Evolutionary conservation across 2,888 invertebrate species (phyloP), one percentile per base, ranked within the genome.

Genomic region (Rhamphomyia laevipes): DNA sequence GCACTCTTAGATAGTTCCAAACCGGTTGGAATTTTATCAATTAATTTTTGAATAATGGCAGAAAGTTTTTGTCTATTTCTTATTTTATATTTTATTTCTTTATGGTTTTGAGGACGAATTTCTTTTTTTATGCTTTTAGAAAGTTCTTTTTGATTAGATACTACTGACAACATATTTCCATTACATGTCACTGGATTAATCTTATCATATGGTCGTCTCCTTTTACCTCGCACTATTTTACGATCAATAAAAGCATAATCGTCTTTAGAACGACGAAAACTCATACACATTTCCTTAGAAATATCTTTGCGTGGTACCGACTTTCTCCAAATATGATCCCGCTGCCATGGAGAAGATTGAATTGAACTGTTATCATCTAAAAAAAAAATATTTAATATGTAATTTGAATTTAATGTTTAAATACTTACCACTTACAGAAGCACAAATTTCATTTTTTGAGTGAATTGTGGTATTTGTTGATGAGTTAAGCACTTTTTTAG

Each of bases 351-450:
- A 63, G 89, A 90, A 58, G 89, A 89, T 70, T 89, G 88, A 66
- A 90, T 80, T 57, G 89, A 90, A 65, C 86, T 87, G 73, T 88
- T 90, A 72, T 90, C 90, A 75, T 90, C 90, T 63, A 89, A 88
- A 72, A 86, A 21, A n/a, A 11, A 40, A 1, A 38, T 17, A 13
- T 40, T 12, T 18, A 11, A 38, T 12, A 4, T 27, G 9, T 2
- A 18, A 12, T 11, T 12, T 40, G 16, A 12, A 10, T 4, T 16
- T 16, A 38, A 17, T 42, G 2, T 41, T 37, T 18, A 15, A n/a
- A n/a, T 7, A 63, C 76, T 74, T 71, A 84, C 84, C 86, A 73
- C 86, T 87, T 68, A 89, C 81, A 58, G 87, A 85, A 63, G 84
- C 81, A 61, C 83, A 83, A 68, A 84, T 83, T 68, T 83, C 84